These are phyloP conservation scores for Plecotus auritus DNA, from an alignment of 2,113 vertebrate genomes.

Conservation along the genomic window DNA sequence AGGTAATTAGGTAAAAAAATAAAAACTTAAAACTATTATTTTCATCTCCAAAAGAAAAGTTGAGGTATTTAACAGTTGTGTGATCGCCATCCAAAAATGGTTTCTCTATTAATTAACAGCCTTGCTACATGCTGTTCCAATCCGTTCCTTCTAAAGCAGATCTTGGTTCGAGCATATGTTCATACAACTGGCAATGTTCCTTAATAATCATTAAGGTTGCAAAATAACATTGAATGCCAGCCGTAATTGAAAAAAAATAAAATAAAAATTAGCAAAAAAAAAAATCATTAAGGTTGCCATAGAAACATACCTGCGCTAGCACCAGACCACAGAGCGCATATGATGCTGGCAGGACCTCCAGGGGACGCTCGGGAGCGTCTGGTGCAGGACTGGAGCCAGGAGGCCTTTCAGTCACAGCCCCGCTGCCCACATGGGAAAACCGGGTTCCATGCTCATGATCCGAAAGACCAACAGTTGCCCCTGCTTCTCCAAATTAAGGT, in stretches of 20 bases:
- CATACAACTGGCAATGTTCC: neutral
- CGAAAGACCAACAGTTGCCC: neutral
- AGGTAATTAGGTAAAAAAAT: neutral
- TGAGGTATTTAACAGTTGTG: constrained; percentile 61
- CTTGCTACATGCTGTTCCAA: neutral
- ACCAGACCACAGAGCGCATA: neutral
- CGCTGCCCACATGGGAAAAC: accelerated
- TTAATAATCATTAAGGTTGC: constrained; percentile 5
- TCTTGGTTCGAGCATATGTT: neutral
- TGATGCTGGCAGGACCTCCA: neutral
- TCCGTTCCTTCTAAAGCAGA: neutral
- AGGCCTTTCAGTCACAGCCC: neutral
- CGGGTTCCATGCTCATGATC: neutral
- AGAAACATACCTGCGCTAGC: neutral
- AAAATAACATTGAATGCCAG: neutral
- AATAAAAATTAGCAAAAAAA: neutral
- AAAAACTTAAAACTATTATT: constrained; percentile 50
- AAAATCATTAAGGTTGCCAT: constrained; percentile 33
- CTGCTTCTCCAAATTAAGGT: neutral
- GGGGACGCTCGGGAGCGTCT: neutral
- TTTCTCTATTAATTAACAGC: neutral
- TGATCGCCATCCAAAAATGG: neutral
- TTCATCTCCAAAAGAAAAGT: neutral
- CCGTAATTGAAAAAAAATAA: neutral
- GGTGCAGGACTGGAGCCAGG: neutral